Base-by-base conservation (phyloP, 1,140 invertebrate species). In the Aphelenchoides besseyi region DNA sequence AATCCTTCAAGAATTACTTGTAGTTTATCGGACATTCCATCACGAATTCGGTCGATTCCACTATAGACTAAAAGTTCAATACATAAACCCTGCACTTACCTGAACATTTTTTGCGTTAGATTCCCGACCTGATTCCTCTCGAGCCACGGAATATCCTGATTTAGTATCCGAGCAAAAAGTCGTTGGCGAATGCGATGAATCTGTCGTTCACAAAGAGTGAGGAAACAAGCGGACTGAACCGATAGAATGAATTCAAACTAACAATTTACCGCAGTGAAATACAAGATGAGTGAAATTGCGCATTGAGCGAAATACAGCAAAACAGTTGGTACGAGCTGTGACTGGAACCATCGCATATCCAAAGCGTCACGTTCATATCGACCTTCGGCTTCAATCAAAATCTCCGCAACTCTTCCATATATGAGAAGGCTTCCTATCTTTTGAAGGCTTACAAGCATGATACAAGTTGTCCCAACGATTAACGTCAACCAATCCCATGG, bases 21-120 rank as follows among this genome's bases (percentile, higher is more conserved):
- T 35, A 61, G 30, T 29, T 74, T 72, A 48, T 72, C 71, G 18
- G n/a, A 16, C 2, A 41, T 74, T 12, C 71, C 71, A 37, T 74
- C 52, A 63, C 36, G 41, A 55, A 72, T 72, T 37, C 57, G 71
- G 41, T 72, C 71, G 29, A 72, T 73, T 18, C 70, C 70, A 12
- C 41, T 48, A 23, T 23, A 48, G 23, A 48, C 41, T 23, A 23
- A 48, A 48, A 48, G 23, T 12, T 48, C 12, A 48, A 16, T 23
- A 48, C 12, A 48, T 16, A 48, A 48, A 48, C 12, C 12, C 41
- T 23, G 41, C 12, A 48, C 41, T 12, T 48, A 48, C 41, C 64
- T 16, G 29, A 30, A 29, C 70, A 71, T 71, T 33, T 69, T 71
- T 29, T 69, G 63, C 2, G 70, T 71, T 5, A 71, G 33, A 9